Evolutionary conservation across 2,797 vertebrate species (phyloP).

Genomic region (Jordanella pulchra): DNA sequence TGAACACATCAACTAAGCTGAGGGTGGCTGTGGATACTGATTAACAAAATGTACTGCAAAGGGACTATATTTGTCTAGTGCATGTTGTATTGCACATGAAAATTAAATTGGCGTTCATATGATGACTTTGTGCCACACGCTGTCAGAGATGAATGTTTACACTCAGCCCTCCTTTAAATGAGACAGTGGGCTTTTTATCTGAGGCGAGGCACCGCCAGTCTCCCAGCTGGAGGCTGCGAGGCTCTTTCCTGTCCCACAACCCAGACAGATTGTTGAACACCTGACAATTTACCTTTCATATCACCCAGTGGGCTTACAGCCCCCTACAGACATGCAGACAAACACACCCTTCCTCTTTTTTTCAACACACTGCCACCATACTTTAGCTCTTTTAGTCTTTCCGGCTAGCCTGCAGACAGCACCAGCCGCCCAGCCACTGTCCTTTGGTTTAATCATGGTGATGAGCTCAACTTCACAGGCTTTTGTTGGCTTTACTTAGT

Average conservation of each 20-base stretch:
- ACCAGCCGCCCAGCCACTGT: constrained; percentile 56
- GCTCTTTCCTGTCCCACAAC: constrained; percentile 52
- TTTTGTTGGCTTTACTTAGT: not conserved
- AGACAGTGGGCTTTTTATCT: constrained; percentile 14
- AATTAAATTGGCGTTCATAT: constrained; percentile 17
- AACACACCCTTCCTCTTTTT: constrained; percentile 6
- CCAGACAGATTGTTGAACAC: constrained; percentile 45
- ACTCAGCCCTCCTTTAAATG: constrained; percentile 10
- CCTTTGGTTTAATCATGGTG: constrained; percentile 46
- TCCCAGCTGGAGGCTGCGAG: constrained; percentile 56
- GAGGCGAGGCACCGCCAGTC: constrained; percentile 38
- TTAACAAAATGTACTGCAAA: constrained; percentile 22
- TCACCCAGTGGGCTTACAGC: constrained; percentile 19
- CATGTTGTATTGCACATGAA: constrained; percentile 4
- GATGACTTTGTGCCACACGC: constrained; percentile 3
- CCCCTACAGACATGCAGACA: not conserved
- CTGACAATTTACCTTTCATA: constrained; percentile 64
- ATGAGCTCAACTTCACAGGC: constrained; percentile 18
- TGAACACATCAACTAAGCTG: constrained; percentile 24
- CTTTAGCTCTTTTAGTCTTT: constrained; percentile 17
- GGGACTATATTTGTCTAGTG: constrained; percentile 47
- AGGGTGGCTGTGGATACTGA: constrained; percentile 32
- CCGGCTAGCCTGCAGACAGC: constrained; percentile 26
- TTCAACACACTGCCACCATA: constrained; percentile 9
- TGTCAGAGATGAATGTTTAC: constrained; percentile 31